These are phyloP conservation scores for Tokudaia muenninki DNA, from an alignment of 2,797 vertebrate species.

Conservation along the genomic window DNA sequence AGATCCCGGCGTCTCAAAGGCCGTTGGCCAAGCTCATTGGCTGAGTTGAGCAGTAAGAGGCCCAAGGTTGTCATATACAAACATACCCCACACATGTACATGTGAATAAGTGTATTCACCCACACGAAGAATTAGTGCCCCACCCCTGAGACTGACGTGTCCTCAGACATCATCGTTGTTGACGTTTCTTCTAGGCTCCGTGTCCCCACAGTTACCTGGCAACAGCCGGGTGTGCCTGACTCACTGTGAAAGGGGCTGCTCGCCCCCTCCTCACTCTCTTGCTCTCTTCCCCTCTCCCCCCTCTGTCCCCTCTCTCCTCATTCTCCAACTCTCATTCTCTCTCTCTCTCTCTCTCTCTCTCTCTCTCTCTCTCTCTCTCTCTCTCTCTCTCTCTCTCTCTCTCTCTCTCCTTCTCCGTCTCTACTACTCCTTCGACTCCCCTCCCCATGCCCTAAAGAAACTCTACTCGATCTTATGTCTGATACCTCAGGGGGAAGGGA, in stretches of 20 bases:
- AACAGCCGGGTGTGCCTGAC: background rate
- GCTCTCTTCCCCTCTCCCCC: background rate
- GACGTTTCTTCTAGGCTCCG: background rate
- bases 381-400: too few species aligned
- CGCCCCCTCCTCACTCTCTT: too few species aligned
- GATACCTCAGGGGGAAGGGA: background rate
- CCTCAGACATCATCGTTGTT: background rate
- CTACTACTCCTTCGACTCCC: too few species aligned
- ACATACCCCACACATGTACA: background rate
- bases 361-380: too few species aligned
- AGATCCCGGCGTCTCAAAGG: too few species aligned
- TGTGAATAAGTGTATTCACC: constrained; percentile 24
- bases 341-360: too few species aligned
- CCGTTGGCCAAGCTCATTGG: background rate
- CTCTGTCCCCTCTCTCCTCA: too few species aligned
- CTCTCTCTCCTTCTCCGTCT: background rate
- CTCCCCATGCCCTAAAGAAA: background rate
- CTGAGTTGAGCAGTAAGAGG: background rate
- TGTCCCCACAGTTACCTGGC: background rate
- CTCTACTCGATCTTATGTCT: too few species aligned
- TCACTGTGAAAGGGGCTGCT: background rate
- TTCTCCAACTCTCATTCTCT: too few species aligned
- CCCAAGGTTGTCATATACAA: background rate
- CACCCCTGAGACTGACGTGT: background rate
- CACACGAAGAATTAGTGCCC: background rate